Evolutionary conservation across 1,140 invertebrate genomes (phyloP).

Genomic region (Steinernema feltiae): DNA sequence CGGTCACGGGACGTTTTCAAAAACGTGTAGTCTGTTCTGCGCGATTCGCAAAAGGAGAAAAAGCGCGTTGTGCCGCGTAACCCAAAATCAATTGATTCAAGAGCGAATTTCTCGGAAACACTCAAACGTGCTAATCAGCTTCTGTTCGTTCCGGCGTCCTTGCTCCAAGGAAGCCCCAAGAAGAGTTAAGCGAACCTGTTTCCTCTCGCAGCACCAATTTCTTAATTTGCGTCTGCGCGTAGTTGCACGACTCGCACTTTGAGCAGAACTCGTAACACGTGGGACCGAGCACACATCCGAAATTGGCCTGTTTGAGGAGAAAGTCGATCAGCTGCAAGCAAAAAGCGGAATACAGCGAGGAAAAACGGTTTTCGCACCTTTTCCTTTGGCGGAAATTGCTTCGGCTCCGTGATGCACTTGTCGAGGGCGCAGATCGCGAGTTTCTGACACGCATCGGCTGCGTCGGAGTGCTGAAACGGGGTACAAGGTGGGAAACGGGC

Average conservation of each 20-base stretch:
- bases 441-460: constrained; percentile 28
- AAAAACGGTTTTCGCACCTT: not conserved
- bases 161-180: too few relatives aligned
- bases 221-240: constrained; percentile 35
- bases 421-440: constrained; percentile 35
- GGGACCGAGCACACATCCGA: constrained; percentile 30
- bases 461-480: not conserved
- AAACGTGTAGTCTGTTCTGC: not conserved
- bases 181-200: constrained; percentile 11
- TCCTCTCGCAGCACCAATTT: constrained; percentile 22
- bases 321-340: constrained; percentile 19
- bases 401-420: constrained; percentile 25
- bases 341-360: not conserved
- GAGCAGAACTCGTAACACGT: constrained; percentile 28
- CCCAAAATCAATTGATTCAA: too few relatives aligned
- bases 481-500: not conserved
- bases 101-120: not conserved
- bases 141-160: too few relatives aligned
- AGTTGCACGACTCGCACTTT: constrained; percentile 27
- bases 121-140: not conserved
- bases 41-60: too few relatives aligned
- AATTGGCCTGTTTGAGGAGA: constrained; percentile 27
- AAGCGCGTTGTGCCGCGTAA: too few relatives aligned
- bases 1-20: not conserved
- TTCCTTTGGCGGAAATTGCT: constrained; percentile 21